Evolutionary conservation across 2,888 invertebrate species (phyloP), one percentile per base, ranked within the genome.

Genomic region (Nephrotoma flavescens): DNA sequence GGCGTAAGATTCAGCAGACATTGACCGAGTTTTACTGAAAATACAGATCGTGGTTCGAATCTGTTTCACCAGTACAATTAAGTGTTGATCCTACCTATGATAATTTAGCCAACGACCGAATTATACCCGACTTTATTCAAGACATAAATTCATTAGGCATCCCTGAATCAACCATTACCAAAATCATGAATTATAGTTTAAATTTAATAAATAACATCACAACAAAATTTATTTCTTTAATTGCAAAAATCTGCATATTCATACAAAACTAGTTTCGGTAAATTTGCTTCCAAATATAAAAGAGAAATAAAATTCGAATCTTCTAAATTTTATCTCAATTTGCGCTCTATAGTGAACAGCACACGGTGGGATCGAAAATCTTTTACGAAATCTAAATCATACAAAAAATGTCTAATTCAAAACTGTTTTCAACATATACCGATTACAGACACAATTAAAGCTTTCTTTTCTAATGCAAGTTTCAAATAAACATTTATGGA

Each of bases 291-390:
- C 6, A 87, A 86, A 52, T 87, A 84, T 87, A 87, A 83, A 86
- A 87, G 87, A 86, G 42, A 86, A 11, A 86, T 42, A 83, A 12
- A 84, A 19, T 41, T 87, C 42, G 19, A 83, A 44, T 7, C 7
- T 41, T 84, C 42, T 42, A 41, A 85, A 11, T 87, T 52, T 52
- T 87, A 52, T 84, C 42, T 87, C 9, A 44, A 45, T 4, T 86
- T 47, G 41, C 83, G 52, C n/a, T 42, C 86, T 83, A 83, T 87
- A 19, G 86, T 86, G 41, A 87, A 86, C 52, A 83, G 85, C 7
- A 86, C 83, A 47, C 47, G 87, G 42, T 87, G 86, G 87, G 87
- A 87, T 71, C 86, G 84, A 47, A 86, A 86, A 84, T 87, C 41
- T 87, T 86, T 45, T 86, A 41, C 47, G 41, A 86, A 87, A 86